Conservation (phyloP, 2,113 vertebrate species). For the Stomatorhinus ivindoensis region DNA sequence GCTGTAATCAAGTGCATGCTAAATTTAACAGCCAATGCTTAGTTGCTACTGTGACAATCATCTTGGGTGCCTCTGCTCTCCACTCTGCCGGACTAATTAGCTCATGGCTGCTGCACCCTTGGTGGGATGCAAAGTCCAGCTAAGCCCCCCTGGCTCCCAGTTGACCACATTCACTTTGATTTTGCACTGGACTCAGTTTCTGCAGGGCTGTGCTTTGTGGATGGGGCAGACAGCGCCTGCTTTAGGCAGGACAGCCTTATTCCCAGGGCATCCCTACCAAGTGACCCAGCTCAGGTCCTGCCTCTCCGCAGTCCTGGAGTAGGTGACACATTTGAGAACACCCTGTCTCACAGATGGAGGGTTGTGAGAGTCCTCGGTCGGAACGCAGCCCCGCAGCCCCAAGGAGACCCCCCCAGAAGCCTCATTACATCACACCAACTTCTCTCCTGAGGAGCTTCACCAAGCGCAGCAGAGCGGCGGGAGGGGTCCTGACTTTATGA, state of each 20-base stretch:
- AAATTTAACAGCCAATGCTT: conserved; percentile 17
- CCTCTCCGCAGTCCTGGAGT: background rate
- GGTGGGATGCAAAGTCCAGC: background rate
- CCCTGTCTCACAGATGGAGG: background rate
- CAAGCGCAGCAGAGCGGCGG: background rate
- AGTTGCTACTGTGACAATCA: background rate
- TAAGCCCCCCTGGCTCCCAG: background rate
- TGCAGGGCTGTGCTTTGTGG: background rate
- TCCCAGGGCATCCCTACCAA: background rate
- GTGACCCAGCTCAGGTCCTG: background rate
- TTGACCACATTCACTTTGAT: background rate
- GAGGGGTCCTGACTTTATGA: background rate
- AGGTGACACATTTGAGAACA: background rate
- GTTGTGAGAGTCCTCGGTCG: background rate
- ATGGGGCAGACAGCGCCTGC: background rate
- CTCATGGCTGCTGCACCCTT: background rate
- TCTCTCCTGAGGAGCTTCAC: background rate
- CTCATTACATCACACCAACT: background rate
- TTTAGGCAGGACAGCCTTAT: background rate
- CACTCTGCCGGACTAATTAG: conserved; percentile 14
- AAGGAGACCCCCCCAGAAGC: background rate
- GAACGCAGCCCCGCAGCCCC: background rate
- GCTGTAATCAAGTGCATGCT: conserved; percentile 18
- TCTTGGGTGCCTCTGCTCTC: background rate
- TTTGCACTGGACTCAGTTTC: background rate